Evolutionary conservation across 2,797 vertebrate genomes (phyloP), one percentile per base, ranked within the genome.

Genomic region (Etheostoma perlongum): DNA sequence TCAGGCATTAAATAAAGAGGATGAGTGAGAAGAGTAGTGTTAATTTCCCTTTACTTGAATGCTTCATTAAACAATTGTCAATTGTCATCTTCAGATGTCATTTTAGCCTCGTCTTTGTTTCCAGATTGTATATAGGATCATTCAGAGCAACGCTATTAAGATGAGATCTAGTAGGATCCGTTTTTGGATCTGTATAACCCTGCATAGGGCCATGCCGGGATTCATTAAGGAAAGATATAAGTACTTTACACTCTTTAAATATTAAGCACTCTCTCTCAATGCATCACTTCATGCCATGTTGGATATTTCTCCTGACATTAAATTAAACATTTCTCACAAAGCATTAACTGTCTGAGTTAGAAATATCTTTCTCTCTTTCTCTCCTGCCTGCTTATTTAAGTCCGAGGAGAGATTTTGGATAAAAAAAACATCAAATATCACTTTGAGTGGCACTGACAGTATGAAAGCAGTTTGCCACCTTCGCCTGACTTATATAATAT

Each of bases 231-330:
- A 84, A 85, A 84, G 81, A 88, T 84, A 84, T 84, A 89, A 83
- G 87, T 87, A 88, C 78, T 88, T 86, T 83, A 81, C 27, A 48
- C 84, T 83, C 73, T 62, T 91, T 78, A 88, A 90, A 90, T 91
- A 94, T 93, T 86, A 84, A 92, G 72, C 63, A 55, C 27, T 33
- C 52, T 68, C 72, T 76, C 79, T 84, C 67, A 88, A 90, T 78
- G 80, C 74, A 46, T 21, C 10, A 62, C 74, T 74, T 82, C 63
- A 74, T 81, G 82, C 69, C 75, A 88, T 79, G 81, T 72, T 59
- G 55, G 72, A 83, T 81, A 89, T 84, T 86, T 85, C 72, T 55
- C 69, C 48, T 61, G 81, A 88, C 75, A 71, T 89, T 83, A 89
- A 85, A 86, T 89, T 79, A 89, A 89, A 84, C 79, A 91, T 90